Evolutionary conservation across 2,888 invertebrate genomes (phyloP).

Genomic region (Tuberolachnus salignus): DNA sequence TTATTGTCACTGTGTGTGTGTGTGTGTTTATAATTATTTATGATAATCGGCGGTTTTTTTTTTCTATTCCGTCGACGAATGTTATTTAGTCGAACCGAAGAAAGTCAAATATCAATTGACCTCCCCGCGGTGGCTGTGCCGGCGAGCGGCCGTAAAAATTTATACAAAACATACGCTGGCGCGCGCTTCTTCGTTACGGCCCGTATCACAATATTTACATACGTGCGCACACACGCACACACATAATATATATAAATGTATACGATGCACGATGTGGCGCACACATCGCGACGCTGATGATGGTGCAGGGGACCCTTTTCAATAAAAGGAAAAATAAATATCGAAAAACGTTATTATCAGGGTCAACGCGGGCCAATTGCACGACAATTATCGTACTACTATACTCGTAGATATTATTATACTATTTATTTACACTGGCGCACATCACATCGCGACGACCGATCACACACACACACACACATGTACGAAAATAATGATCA

Average conservation of each 20-base stretch:
- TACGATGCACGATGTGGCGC: neutral
- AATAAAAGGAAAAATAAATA: slow-evolving; percentile 49
- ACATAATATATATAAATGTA: neutral
- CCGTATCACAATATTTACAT: slow-evolving; percentile 4
- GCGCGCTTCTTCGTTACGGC: neutral
- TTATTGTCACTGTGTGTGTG: neutral
- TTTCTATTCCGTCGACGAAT: slow-evolving; percentile 1
- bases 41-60: slow-evolving; percentile 46
- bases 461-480: no score
- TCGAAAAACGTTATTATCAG: slow-evolving; percentile 39
- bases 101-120: slow-evolving; percentile 56
- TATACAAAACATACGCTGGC: slow-evolving; percentile 1
- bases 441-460: neutral
- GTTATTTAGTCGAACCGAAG: slow-evolving; percentile 29
- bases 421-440: neutral
- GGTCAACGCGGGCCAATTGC: slow-evolving; percentile 43
- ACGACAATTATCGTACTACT: slow-evolving; percentile 39
- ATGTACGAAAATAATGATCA: no score
- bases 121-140: neutral
- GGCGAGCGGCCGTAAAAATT: slow-evolving; percentile 1
- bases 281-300: neutral
- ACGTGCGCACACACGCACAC: neutral
- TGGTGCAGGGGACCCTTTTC: slow-evolving; percentile 25
- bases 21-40: slow-evolving; percentile 39
- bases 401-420: neutral